Evolutionary conservation across 2,797 vertebrate genomes (phyloP).

Genomic region (Myotis daubentonii): DNA sequence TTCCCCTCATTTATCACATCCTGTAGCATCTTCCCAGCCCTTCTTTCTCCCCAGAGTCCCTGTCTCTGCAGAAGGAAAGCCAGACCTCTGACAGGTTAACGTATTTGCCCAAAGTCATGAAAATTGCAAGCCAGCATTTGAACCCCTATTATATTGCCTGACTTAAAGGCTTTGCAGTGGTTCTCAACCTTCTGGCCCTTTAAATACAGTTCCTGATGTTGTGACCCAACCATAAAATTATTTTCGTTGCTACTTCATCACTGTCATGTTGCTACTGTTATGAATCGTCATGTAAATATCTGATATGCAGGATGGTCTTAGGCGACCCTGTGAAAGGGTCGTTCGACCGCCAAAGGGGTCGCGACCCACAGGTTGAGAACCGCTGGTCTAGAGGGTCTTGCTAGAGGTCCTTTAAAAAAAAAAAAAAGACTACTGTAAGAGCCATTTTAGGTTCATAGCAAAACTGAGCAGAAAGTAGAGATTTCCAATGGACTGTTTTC

Average conservation of each 20-base stretch:
- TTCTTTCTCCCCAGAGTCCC: not conserved
- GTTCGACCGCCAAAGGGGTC: no score
- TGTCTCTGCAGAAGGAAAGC: conserved; percentile 19
- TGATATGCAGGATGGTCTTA: no score
- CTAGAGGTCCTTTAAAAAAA: not conserved
- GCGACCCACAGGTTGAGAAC: no score
- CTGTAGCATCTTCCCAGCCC: not conserved
- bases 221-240: no score
- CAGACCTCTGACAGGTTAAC: conserved; percentile 3
- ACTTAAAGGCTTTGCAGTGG: not conserved
- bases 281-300: no score
- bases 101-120: conserved; percentile 18
- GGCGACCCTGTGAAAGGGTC: no score
- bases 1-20: not conserved
- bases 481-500: not conserved
- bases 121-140: not conserved
- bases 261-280: no score
- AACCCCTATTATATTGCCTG: not conserved
- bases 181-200: no score
- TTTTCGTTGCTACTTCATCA: no score
- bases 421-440: not conserved
- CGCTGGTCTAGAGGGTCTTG: not conserved
- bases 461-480: not conserved
- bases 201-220: no score
- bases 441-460: not conserved